These are phyloP conservation scores for Schlechtendalia chinensis DNA, from an alignment of 1,140 invertebrate species.

Conservation along the genomic window DNA sequence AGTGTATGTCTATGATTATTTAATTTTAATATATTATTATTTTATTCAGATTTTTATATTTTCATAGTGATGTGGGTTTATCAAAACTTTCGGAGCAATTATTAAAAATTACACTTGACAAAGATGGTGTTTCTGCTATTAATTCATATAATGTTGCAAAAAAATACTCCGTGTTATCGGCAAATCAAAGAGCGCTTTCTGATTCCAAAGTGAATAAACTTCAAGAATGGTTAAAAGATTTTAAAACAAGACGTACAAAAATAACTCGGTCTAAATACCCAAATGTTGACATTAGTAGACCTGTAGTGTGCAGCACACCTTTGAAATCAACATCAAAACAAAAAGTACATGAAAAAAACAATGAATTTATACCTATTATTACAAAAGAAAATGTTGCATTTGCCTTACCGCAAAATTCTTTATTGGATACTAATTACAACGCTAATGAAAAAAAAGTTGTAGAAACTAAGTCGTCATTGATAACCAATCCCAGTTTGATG, in stretches of 20 bases:
- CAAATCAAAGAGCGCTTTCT: slow-evolving; percentile 45
- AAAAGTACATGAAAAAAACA: not conserved
- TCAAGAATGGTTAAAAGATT: slow-evolving; percentile 48
- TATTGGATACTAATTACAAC: not conserved
- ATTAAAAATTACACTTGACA: slow-evolving; percentile 42
- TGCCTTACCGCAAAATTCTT: not conserved
- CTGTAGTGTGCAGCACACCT: slow-evolving; percentile 17
- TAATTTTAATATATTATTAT: not conserved
- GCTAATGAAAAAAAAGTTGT: not conserved
- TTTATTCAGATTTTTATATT: not conserved
- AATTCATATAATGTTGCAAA: slow-evolving; percentile 46
- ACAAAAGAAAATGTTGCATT: not conserved
- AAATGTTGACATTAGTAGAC: slow-evolving; percentile 19
- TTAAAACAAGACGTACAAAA: slow-evolving; percentile 45
- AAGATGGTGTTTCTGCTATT: slow-evolving; percentile 38
- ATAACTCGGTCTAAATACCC: slow-evolving; percentile 11
- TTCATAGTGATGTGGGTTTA: slow-evolving; percentile 31
- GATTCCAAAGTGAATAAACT: slow-evolving; percentile 38
- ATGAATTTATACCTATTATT: not conserved
- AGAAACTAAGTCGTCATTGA: not conserved
- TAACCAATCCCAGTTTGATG: not conserved
- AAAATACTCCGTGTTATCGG: slow-evolving; percentile 41
- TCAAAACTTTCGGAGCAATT: slow-evolving; percentile 46
- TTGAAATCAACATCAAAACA: slow-evolving; percentile 3
- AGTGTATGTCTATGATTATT: not conserved